Evolutionary conservation across 2,797 vertebrate genomes (phyloP).

Genomic region (Leptatherina wallacei): DNA sequence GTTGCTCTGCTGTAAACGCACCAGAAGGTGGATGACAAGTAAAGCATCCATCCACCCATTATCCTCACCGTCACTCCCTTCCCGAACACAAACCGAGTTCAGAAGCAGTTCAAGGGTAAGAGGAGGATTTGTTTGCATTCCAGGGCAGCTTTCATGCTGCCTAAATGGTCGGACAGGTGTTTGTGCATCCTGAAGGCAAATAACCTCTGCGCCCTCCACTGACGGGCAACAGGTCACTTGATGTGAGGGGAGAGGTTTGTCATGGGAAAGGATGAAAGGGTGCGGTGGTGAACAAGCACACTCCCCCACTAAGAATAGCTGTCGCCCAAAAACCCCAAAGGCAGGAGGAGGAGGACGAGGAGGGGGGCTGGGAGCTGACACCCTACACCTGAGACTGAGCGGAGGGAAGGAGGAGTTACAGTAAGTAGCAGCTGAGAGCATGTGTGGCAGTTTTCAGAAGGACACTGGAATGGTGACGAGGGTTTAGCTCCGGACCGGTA

Average conservation of each 20-base stretch:
- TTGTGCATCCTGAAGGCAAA: constrained; percentile 43
- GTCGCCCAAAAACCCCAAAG: constrained; percentile 39
- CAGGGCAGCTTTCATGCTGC: constrained; percentile 42
- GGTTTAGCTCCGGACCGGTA: constrained; percentile 3
- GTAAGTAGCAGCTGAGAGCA: constrained; percentile 20
- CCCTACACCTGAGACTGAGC: constrained; percentile 41
- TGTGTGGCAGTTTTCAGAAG: constrained; percentile 20
- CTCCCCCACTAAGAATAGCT: constrained; percentile 63
- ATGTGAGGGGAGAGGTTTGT: constrained; percentile 16
- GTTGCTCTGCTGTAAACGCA: constrained; percentile 18
- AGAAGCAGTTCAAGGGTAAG: constrained; percentile 69
- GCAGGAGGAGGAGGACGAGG: constrained; percentile 28
- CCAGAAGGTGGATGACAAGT: constrained; percentile 43
- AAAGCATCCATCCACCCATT: constrained; percentile 31
- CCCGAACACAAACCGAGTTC: constrained; percentile 47
- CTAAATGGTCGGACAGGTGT: constrained; percentile 54
- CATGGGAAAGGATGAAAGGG: background rate
- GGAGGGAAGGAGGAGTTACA: constrained; percentile 11
- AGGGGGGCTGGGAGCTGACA: constrained; percentile 42
- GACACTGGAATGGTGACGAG: constrained; percentile 1
- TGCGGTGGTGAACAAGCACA: constrained; percentile 1
- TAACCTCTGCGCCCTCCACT: constrained; percentile 34
- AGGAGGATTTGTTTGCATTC: constrained; percentile 69
- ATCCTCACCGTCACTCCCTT: constrained; percentile 18
- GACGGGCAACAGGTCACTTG: constrained; percentile 54